Base-by-base conservation (phyloP, 2,888 invertebrate species). In the Pollenia amentaria region DNA sequence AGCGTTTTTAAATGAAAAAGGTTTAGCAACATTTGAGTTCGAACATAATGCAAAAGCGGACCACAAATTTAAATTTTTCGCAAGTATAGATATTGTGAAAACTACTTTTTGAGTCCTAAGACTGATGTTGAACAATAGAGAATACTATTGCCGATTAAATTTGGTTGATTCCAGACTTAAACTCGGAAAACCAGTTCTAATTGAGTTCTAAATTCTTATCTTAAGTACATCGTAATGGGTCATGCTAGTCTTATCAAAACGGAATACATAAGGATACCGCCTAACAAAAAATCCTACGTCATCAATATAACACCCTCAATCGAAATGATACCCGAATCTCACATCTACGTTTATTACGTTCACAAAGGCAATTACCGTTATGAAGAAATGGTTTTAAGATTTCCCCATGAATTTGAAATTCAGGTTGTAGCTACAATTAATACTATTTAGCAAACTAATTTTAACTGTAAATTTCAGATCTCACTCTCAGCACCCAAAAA, bases 401-500 rank as follows among this genome's bases (percentile, higher is more conserved):
- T 85, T 72, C 80, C 80, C 0, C 0, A 18, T 21, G 76, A 85
- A n/a, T 77, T 85, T 14, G 85, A 72, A 14, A 85, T 80, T 77
- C 75, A 76, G 60, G 85, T 81, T 11, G 12, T 48, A 11, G 11
- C n/a, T 11, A 2, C 7, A 38, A 38, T 46, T 44, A 6, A 29
- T 46, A 8, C 14, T 6, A 77, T 3, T 48, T 44, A 55, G 12
- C 1, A 29, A 1, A 40, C 16, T 4, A 51, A 14, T 18, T 7
- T 55, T 79, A 1, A n/a, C n/a, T n/a, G n/a, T n/a, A 10, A 42
- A 62, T n/a, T 62, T 48, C 38, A 96, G 96, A 94, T 97, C 51
- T 95, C 96, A 11, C 94, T 97, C 6, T 94, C 95, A 89, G 93
- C 96, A 0, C 95, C 94, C 16, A 94, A 94, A 6, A 95, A 95